phyloP scores from a whole-genome alignment of 2,888 invertebrate genomes.

The Polietes domitor region DNA sequence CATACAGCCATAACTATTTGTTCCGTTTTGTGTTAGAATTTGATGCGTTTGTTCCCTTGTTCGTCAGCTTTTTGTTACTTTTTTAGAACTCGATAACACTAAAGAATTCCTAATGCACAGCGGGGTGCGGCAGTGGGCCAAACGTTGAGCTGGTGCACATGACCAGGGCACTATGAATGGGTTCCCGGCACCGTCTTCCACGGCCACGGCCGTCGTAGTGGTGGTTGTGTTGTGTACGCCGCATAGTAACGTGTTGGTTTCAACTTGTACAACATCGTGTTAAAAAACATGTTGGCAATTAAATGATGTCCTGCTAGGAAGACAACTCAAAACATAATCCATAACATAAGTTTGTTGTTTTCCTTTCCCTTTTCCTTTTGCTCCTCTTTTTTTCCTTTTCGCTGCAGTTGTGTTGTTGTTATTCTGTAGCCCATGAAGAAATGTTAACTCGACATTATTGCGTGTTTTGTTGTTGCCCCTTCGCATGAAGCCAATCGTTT shows the following conservation, averaged over 20 bases:
- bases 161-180: constrained; percentile 47
- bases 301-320: constrained; percentile 80
- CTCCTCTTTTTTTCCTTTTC: too few species aligned
- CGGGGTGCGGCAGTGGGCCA: constrained; percentile 53
- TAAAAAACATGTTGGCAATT: constrained; percentile 80
- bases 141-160: constrained; percentile 46
- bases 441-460: constrained; percentile 59
- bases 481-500: background rate
- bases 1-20: background rate
- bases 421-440: constrained; percentile 4
- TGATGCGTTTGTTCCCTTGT: background rate
- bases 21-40: constrained; percentile 40
- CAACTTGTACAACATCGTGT: constrained; percentile 78
- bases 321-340: constrained; percentile 65
- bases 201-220: background rate
- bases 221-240: constrained; percentile 71
- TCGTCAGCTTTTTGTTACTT: constrained; percentile 37
- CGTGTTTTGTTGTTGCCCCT: constrained; percentile 54
- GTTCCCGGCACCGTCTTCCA: background rate
- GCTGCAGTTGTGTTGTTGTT: constrained; percentile 26
- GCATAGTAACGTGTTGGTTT: constrained; percentile 62
- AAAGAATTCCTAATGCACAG: constrained; percentile 63
- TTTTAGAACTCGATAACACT: constrained; percentile 36
- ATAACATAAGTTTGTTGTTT: constrained; percentile 54
- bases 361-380: background rate